Base-by-base conservation (phyloP, 2,113 vertebrate species). In the Xenus cinereus region DNA sequence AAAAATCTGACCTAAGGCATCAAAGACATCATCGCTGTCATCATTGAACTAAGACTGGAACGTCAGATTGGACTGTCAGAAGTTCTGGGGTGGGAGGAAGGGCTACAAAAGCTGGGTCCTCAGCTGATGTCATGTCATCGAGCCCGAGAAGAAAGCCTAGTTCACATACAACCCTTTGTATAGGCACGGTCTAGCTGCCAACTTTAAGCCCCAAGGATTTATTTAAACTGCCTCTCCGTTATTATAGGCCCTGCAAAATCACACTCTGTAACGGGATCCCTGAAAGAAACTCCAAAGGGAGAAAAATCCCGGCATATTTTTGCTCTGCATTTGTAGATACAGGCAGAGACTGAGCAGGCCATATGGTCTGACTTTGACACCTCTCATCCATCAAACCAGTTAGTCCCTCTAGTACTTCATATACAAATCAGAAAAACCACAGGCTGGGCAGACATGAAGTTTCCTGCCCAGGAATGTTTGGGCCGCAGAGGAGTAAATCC, bases 401-500 rank as follows among this genome's bases (percentile, higher is more conserved):
- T 76, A 83, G 64, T 81, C 71, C 68, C 46, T 92, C 74, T 45
- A 67, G 43, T 64, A 50, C 75, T 87, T 89, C 69, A 68, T 26
- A 92, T 7, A 86, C 53, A 88, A 90, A 96, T 93, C 66, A 95
- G 93, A 92, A 90, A 81, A 96, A 73, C 62, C 90, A 96, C 88
- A 86, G 84, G 37, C 68, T 94, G 74, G 41, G 73, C 84, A 91
- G 79, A 68, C 81, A 73, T 53, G 75, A 95, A 79, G 69, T 56
- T 96, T 96, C 88, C 81, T 95, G 75, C 64, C 68, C 78, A 93
- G 84, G 88, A 94, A 86, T 69, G 62, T 69, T 71, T 82, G 81
- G 80, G 62, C 50, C 94, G 48, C 64, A 84, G 37, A 90, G 43
- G 46, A 96, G 51, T 53, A 91, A 91, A 84, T 62, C 59, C 77